Percentiles rank a stretch among this genome's conserved stretches.
Evolutionary conservation across 1,140 invertebrate species (phyloP).

Genomic region (Antheraea mylitta): DNA sequence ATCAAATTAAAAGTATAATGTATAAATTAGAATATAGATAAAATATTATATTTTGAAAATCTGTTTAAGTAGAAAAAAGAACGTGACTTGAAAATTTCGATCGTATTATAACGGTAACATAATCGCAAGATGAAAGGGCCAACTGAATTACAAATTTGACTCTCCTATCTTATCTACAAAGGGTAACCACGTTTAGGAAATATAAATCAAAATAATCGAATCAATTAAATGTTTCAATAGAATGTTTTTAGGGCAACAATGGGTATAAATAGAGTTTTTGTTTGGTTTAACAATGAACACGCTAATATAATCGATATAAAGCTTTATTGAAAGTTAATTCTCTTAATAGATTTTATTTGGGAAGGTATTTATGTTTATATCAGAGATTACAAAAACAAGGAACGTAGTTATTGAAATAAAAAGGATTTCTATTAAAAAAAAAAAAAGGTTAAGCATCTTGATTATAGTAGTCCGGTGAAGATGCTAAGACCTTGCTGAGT

Average conservation of each 20-base stretch:
- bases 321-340: neutral
- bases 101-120: slow-evolving; percentile 47
- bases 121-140: slow-evolving; percentile 50
- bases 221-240: slow-evolving; percentile 15
- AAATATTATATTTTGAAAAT: slow-evolving; percentile 31
- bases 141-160: slow-evolving; percentile 58
- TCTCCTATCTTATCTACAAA: slow-evolving; percentile 17
- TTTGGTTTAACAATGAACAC: neutral
- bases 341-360: too few species aligned
- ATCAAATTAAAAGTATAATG: neutral
- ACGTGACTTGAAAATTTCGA: slow-evolving; percentile 57
- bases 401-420: too few species aligned
- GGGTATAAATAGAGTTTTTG: neutral
- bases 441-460: too few species aligned
- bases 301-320: neutral
- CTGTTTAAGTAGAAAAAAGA: slow-evolving; percentile 45
- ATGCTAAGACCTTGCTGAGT: too few species aligned
- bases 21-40: neutral
- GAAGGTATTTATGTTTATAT: too few species aligned
- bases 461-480: too few species aligned
- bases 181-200: neutral
- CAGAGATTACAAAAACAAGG: too few species aligned
- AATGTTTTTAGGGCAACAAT: neutral
- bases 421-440: too few species aligned
- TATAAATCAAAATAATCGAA: slow-evolving; percentile 14